Percentiles rank a stretch among this genome's conserved stretches.
phyloP scores from a whole-genome alignment of 2,797 vertebrate species.

The Alcedo atthis region DNA sequence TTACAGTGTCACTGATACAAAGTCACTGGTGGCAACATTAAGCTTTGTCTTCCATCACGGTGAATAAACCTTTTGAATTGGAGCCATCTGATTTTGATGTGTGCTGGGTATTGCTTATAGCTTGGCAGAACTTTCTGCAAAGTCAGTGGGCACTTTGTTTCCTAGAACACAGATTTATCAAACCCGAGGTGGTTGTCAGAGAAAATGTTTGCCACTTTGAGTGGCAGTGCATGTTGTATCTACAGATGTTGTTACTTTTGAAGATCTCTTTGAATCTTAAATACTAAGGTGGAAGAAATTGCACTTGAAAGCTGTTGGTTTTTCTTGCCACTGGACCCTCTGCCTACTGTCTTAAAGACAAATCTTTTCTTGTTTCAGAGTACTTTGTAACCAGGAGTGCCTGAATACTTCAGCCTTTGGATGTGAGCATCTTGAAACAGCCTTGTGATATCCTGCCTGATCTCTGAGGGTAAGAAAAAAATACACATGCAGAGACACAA shows the following conservation, averaged over 20 bases:
- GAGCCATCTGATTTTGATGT: not conserved
- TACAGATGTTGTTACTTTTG: not conserved
- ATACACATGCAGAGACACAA: not conserved
- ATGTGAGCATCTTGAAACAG: not conserved
- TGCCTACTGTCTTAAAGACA: not conserved
- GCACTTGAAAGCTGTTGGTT: not conserved
- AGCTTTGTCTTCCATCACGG: not conserved
- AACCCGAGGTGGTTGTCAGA: not conserved
- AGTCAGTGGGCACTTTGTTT: not conserved
- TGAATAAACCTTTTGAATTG: not conserved
- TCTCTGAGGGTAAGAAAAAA: constrained; percentile 23
- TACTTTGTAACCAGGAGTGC: not conserved
- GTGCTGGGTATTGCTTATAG: not conserved
- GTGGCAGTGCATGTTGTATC: not conserved
- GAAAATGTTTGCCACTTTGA: not conserved
- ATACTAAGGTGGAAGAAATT: not conserved
- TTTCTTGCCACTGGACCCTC: not conserved
- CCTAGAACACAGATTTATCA: not conserved
- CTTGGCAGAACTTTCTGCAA: not conserved
- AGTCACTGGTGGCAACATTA: not conserved
- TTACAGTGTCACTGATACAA: not conserved
- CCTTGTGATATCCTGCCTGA: not conserved
- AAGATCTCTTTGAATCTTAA: not conserved
- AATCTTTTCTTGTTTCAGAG: constrained; percentile 28
- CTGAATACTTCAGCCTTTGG: constrained; percentile 28